Evolutionary conservation across 2,797 vertebrate species (phyloP), one percentile per base, ranked within the genome.

Genomic region (Podargus strigoides): DNA sequence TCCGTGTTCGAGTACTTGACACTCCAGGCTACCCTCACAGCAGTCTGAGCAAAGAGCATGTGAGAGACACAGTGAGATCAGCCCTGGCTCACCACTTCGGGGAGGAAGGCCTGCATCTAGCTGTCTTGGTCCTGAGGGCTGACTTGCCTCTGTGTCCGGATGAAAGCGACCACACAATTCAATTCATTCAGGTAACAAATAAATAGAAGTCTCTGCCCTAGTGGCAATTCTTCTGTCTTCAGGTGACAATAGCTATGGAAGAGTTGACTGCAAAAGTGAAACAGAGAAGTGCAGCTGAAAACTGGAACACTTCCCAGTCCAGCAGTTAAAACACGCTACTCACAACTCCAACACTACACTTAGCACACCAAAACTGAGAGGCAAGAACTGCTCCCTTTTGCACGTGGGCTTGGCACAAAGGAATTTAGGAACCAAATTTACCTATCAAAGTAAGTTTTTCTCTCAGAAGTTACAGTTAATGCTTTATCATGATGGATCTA

Each of bases 1-100:
- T 99, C 23, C 53, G 78, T 3, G n/a, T 99, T 23, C 96, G 22
- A 18, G 98, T 99, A 2, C 23, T 98, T 11, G 99, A 99, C 97
- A 98, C 98, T 9, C 98, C 98, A 6, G 95, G 98, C 47, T 98
- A 94, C 93, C 98, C 97, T 44, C 98, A 97, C 50, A 90, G 94
- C 70, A 89, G 14, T n/a, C 87, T 98, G 87, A 97, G 94, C 89
- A 90, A 84, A 68, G 58, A 94, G 34, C 87, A 95, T 8, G 97
- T 98, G 78, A 96, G 86, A 67, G 50, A 92, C 42, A 21, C 7
- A 0, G 64, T 98, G 39, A 94, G 69, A 62, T 88, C 93, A n/a
- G 97, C 94, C 52, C 66, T 93, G 55, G 93, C n/a, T 39, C 91
- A 93, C 24, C 97, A 98, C 44, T 98, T 98, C 0, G 75, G 97